A percentile compares a stretch with the other conserved stretches of the same genome.
Evolutionary conservation across 2,888 invertebrate species (phyloP).

Genomic region (Dryococelus australis): DNA sequence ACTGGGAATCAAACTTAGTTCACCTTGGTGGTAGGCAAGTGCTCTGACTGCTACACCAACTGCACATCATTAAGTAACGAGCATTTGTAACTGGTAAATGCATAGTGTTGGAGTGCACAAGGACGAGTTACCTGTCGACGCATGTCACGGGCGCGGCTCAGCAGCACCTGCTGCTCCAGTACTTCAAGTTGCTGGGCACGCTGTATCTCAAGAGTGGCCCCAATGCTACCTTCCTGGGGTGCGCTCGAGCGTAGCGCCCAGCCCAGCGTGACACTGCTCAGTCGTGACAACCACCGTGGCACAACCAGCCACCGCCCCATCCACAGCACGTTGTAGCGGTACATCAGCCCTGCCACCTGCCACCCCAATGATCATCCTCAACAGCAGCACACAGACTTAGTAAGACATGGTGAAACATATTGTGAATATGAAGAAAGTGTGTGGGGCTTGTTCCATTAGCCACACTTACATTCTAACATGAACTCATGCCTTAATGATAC

Average conservation of each 20-base stretch:
- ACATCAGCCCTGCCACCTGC: conserved; percentile 51
- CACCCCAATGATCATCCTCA: conserved; percentile 35
- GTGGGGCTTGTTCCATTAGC: neutral
- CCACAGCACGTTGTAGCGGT: conserved; percentile 58
- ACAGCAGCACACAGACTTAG: neutral
- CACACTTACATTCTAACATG: too few species aligned
- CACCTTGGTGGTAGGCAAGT: too few species aligned
- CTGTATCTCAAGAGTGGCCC: conserved; percentile 63
- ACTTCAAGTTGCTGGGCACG: conserved; percentile 60
- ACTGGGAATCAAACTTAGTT: too few species aligned
- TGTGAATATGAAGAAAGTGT: neutral
- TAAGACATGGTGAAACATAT: neutral
- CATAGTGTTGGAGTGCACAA: too few species aligned
- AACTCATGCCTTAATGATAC: too few species aligned
- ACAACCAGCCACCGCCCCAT: conserved; percentile 56
- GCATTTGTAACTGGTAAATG: too few species aligned
- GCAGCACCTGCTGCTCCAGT: conserved; percentile 60
- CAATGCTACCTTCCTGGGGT: conserved; percentile 58
- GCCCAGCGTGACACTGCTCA: conserved; percentile 56
- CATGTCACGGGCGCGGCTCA: conserved; percentile 52
- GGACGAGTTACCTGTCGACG: conserved; percentile 45
- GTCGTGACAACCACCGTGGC: conserved; percentile 56
- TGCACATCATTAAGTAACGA: neutral
- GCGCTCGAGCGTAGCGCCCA: conserved; percentile 57
- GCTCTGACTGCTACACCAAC: too few species aligned